Conservation (phyloP, 2,113 vertebrate species). For the Brachypteracias leptosomus region DNA sequence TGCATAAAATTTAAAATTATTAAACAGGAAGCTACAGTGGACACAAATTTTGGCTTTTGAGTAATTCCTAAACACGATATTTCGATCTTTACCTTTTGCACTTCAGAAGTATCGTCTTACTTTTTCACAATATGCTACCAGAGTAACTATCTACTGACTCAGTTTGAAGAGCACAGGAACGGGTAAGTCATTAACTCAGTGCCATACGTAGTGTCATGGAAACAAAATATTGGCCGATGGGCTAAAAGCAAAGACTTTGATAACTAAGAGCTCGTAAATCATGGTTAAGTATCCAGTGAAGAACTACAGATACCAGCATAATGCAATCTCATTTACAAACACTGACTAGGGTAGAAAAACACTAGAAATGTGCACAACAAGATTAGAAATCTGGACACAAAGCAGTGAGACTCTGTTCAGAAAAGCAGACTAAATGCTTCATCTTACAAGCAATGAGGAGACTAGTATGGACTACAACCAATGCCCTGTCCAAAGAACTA, state of each 20-base stretch:
- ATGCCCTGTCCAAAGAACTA: background rate
- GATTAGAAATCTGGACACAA: background rate
- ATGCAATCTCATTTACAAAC: background rate
- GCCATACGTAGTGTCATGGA: fast-evolving
- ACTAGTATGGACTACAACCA: fast-evolving
- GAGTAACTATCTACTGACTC: background rate
- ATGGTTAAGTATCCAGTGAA: background rate
- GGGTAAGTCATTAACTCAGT: background rate
- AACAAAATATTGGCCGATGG: background rate
- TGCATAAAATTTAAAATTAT: background rate
- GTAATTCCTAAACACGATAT: background rate
- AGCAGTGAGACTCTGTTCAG: background rate
- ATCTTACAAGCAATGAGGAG: background rate
- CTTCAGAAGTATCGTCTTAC: background rate
- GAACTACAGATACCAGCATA: background rate
- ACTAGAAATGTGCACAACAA: background rate
- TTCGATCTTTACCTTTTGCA: background rate
- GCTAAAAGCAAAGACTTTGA: background rate
- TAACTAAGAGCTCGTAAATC: background rate
- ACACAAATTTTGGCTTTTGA: background rate
- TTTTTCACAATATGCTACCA: background rate
- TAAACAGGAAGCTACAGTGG: background rate
- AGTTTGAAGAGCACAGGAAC: background rate
- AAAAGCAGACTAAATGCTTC: background rate
- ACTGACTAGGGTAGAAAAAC: background rate